phyloP scores from a whole-genome alignment of 2,888 invertebrate genomes.

The Nudaria mundana region DNA sequence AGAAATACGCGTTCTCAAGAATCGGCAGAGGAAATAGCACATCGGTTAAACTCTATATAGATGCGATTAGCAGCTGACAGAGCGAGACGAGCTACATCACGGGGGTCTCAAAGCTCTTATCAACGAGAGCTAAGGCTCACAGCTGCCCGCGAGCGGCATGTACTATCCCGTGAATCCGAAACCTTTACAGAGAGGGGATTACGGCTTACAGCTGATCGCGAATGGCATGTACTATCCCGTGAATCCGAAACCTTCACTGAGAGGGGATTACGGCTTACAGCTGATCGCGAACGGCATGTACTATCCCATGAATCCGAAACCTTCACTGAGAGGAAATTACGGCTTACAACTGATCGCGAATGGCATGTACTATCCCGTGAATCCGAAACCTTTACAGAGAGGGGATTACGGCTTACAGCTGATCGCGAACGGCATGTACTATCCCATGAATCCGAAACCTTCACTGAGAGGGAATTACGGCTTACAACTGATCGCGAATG shows the following conservation, averaged over 20 bases:
- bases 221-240: background rate
- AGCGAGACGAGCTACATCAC: too few relatives aligned
- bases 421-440: constrained; percentile 2
- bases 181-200: background rate
- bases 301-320: background rate
- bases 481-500: constrained; percentile 4
- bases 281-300: background rate
- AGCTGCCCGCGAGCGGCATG: too few relatives aligned
- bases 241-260: background rate
- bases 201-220: background rate
- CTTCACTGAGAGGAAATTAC: constrained; percentile 1
- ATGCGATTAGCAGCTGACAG: background rate
- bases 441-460: background rate
- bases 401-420: constrained; percentile 4
- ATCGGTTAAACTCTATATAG: background rate
- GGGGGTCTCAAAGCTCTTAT: too few relatives aligned
- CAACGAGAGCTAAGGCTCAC: too few relatives aligned
- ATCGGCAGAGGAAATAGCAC: background rate
- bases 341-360: constrained; percentile 5
- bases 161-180: background rate
- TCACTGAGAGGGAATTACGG: constrained; percentile 5
- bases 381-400: constrained; percentile 13
- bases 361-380: constrained; percentile 5
- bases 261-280: background rate
- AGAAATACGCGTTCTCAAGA: background rate